Conservation (phyloP, 1,140 invertebrate genomes). For the Aphelenchoides avenae region DNA sequence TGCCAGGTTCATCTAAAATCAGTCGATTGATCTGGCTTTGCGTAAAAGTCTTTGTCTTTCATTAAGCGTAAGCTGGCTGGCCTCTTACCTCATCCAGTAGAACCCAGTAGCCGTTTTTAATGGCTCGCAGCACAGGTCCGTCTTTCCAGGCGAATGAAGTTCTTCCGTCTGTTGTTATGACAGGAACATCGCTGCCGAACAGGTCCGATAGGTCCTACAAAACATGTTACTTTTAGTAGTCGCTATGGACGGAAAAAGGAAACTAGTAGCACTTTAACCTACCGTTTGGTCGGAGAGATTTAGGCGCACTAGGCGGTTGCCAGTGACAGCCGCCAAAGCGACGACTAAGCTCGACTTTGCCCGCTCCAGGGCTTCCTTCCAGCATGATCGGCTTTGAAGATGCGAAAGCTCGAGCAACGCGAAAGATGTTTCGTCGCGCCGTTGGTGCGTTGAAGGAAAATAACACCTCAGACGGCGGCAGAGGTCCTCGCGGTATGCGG, state of each 20-base stretch:
- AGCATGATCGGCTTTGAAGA: conserved; percentile 82
- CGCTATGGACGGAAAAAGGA: not conserved
- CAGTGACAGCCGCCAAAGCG: conserved; percentile 79
- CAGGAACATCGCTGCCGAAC: conserved; percentile 93
- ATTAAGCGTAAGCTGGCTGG: not conserved
- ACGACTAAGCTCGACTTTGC: conserved; percentile 90
- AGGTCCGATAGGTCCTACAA: conserved; percentile 85
- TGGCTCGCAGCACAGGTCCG: conserved; percentile 84
- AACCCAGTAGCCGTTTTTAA: conserved; percentile 90
- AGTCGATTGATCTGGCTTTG: not conserved
- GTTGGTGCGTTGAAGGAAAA: conserved; percentile 41
- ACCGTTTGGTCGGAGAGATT: conserved; percentile 98
- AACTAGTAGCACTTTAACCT: conserved; percentile 27
- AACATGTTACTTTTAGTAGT: conserved; percentile 13
- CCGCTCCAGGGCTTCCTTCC: conserved; percentile 95
- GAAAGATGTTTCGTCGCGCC: conserved; percentile 74
- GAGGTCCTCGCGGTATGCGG: not conserved
- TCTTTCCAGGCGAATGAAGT: conserved; percentile 91
- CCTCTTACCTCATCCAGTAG: conserved; percentile 93
- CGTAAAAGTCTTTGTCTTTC: conserved; percentile 7
- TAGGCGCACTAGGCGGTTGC: conserved; percentile 77
- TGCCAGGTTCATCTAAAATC: conserved; percentile 77
- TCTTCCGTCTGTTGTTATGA: conserved; percentile 70
- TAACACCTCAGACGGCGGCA: no score
- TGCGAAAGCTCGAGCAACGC: conserved; percentile 80